A percentile compares a stretch with the other conserved stretches of the same genome.
Evolutionary conservation across 2,888 invertebrate genomes (phyloP).

Genomic region (Troilus luridus): DNA sequence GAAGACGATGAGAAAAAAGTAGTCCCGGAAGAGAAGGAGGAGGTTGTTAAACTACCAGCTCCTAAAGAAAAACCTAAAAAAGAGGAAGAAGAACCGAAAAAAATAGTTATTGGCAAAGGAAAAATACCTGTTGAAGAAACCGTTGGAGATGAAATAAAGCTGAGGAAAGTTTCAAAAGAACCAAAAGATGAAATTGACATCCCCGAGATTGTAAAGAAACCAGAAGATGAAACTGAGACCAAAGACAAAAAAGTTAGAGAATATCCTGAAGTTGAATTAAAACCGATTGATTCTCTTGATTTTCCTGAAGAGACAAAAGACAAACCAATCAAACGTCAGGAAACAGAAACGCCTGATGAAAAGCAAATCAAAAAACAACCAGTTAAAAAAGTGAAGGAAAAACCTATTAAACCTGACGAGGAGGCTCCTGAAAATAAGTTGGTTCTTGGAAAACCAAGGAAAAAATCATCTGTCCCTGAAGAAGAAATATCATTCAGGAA

Average conservation of each 20-base stretch:
- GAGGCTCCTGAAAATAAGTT: constrained; percentile 67
- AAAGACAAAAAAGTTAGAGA: constrained; percentile 61
- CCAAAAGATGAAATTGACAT: constrained; percentile 66
- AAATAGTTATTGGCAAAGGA: constrained; percentile 65
- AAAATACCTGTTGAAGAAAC: constrained; percentile 67
- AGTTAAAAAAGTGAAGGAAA: background rate
- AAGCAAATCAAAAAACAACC: constrained; percentile 62
- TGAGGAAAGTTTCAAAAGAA: constrained; percentile 71
- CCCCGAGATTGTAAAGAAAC: constrained; percentile 63
- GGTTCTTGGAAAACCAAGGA: constrained; percentile 40
- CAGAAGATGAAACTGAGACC: constrained; percentile 63
- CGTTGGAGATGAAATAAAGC: constrained; percentile 70
- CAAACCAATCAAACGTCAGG: constrained; percentile 45
- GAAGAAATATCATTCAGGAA: constrained; percentile 48
- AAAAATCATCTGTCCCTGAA: constrained; percentile 48
- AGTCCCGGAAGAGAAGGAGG: constrained; percentile 62
- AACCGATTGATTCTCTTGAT: constrained; percentile 63
- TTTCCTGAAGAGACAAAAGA: constrained; percentile 46
- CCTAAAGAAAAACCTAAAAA: constrained; percentile 61
- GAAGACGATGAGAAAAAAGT: constrained; percentile 62
- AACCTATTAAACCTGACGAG: constrained; percentile 66
- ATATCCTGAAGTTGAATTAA: constrained; percentile 62
- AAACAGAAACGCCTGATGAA: constrained; percentile 67
- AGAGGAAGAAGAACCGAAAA: constrained; percentile 66
- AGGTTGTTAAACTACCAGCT: constrained; percentile 66